Conservation (phyloP, 2,797 vertebrate species). For the Esox masquinongy region DNA sequence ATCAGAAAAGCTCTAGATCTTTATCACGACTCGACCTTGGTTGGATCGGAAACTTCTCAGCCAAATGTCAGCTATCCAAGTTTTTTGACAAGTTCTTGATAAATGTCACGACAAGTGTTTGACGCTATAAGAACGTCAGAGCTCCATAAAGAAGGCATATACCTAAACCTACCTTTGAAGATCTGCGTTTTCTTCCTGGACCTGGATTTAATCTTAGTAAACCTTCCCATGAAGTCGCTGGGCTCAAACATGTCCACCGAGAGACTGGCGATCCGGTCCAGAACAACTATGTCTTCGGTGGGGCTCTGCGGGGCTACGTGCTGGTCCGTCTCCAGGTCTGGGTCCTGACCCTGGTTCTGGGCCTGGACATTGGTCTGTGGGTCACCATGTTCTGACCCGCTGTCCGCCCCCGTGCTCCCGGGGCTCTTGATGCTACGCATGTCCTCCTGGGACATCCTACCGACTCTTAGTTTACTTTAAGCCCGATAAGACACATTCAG, state of each 20-base stretch:
- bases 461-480: not conserved
- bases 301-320: constrained; percentile 44
- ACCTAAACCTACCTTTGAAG: constrained; percentile 82
- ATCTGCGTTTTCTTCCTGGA: constrained; percentile 86
- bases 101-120: no score
- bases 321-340: constrained; percentile 40
- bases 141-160: not conserved
- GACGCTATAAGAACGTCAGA: no score
- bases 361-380: constrained; percentile 38
- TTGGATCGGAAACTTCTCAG: not conserved
- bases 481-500: not conserved
- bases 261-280: constrained; percentile 80
- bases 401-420: constrained; percentile 46
- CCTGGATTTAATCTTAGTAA: constrained; percentile 84
- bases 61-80: not conserved
- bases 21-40: not conserved
- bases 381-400: constrained; percentile 32
- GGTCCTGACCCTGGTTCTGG: constrained; percentile 28
- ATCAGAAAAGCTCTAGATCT: not conserved
- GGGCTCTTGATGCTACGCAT: constrained; percentile 44
- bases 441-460: constrained; percentile 73
- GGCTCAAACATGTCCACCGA: constrained; percentile 82
- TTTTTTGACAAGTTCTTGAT: not conserved
- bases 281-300: constrained; percentile 67
- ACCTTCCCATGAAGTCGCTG: constrained; percentile 84